A percentile compares a stretch with the other conserved stretches of the same genome.
These are phyloP conservation scores for Patella depressa DNA, from an alignment of 2,888 invertebrate genomes.

Conservation along the genomic window DNA sequence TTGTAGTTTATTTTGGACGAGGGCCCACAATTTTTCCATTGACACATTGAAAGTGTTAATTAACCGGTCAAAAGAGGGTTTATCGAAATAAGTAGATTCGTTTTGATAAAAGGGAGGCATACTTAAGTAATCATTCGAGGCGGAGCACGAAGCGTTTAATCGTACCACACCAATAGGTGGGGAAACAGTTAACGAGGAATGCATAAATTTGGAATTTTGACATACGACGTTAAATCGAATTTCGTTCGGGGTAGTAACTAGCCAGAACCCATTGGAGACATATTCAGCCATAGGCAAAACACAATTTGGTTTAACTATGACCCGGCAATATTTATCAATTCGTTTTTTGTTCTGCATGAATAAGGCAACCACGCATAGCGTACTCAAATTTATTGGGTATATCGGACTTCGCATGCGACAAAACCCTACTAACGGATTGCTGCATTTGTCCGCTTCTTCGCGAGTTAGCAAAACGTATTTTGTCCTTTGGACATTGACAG, in stretches of 20 bases:
- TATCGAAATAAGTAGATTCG: background rate
- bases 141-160: background rate
- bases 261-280: background rate
- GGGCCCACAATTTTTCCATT: background rate
- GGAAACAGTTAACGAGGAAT: background rate
- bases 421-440: background rate
- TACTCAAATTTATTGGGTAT: background rate
- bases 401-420: conserved; percentile 1
- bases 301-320: background rate
- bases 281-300: background rate
- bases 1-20: background rate
- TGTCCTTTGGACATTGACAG: background rate
- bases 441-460: background rate
- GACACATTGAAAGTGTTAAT: background rate
- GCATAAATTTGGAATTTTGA: background rate
- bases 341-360: background rate
- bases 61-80: background rate
- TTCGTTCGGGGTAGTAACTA: background rate
- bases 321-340: background rate
- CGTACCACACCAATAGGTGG: background rate
- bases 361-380: background rate
- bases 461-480: background rate
- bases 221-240: background rate
- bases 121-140: background rate
- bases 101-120: background rate